Conservation (phyloP, 2,113 vertebrate genomes). For the human (Homo sapiens) region DNA sequence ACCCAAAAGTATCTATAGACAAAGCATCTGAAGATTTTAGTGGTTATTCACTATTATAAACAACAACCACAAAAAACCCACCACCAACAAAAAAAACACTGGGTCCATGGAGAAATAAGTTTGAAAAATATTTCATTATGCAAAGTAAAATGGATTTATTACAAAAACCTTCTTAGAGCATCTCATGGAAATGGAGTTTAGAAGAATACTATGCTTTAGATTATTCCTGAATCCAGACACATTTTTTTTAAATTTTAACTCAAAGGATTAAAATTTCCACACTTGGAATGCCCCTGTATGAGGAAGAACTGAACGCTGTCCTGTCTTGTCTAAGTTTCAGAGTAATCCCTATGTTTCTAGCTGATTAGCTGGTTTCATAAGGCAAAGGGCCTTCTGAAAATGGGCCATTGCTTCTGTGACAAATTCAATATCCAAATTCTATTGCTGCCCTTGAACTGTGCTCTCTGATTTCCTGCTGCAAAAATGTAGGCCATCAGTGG, state of each 20-base stretch:
- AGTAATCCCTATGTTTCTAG: background rate
- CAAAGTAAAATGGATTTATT: slow-evolving; percentile 20
- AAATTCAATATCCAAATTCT: slow-evolving; percentile 40
- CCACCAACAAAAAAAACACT: background rate
- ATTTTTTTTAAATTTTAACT: background rate
- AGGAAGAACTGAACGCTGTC: background rate
- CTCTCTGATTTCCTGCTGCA: slow-evolving; percentile 29
- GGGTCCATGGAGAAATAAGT: background rate
- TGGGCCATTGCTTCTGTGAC: background rate
- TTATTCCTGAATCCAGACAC: slow-evolving; percentile 8
- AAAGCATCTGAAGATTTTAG: slow-evolving; percentile 7
- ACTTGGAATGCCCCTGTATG: background rate
- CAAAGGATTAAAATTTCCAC: background rate
- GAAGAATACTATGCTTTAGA: background rate
- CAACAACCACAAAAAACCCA: background rate
- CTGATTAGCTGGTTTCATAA: background rate
- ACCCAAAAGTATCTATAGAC: background rate
- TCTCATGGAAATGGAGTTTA: background rate
- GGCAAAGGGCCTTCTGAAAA: slow-evolving; percentile 6
- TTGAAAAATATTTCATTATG: background rate
- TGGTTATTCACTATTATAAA: background rate
- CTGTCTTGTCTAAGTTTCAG: background rate
- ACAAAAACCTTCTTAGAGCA: background rate
- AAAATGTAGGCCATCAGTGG: slow-evolving; percentile 42
- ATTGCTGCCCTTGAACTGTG: slow-evolving; percentile 40